A percentile compares a stretch with the other conserved stretches of the same genome.
Evolutionary conservation across 2,113 vertebrate species (phyloP).

Genomic region (Callionymus lyra): DNA sequence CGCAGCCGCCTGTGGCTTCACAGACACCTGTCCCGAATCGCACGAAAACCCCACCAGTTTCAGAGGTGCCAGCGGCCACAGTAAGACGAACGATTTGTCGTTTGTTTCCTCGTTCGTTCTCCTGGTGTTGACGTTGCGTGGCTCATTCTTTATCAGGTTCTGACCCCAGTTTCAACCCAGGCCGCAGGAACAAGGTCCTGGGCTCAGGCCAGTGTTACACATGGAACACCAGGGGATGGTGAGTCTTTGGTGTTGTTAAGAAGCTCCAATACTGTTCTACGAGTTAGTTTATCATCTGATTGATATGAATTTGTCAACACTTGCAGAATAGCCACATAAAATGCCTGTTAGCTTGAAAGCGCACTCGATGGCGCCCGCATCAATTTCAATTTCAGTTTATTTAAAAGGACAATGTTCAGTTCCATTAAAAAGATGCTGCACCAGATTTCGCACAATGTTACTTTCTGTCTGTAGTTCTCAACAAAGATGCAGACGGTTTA

Average conservation of each 20-base stretch:
- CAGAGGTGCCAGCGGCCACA: constrained; percentile 69
- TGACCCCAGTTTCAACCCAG: constrained; percentile 70
- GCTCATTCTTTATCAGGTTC: constrained; percentile 48
- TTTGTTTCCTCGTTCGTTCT: constrained; percentile 1
- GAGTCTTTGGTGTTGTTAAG: constrained; percentile 25
- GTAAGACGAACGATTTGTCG: constrained; percentile 2
- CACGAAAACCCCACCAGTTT: constrained; percentile 81
- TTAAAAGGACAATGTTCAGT: no score
- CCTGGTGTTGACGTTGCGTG: neutral
- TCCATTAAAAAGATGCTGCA: no score
- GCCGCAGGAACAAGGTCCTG: constrained; percentile 82
- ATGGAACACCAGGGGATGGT: constrained; percentile 92
- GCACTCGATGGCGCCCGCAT: no score
- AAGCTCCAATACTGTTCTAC: neutral
- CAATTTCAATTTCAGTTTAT: no score
- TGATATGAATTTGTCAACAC: no score
- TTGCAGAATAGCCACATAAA: no score
- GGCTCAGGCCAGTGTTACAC: constrained; percentile 90
- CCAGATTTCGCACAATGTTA: no score
- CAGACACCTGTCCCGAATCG: constrained; percentile 82
- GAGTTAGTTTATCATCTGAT: neutral
- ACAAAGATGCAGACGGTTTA: no score
- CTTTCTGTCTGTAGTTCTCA: no score
- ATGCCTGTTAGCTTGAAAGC: no score
- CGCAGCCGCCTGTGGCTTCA: constrained; percentile 85